A percentile compares a stretch with the other conserved stretches of the same genome.
Evolutionary conservation across 2,888 invertebrate genomes (phyloP).

Genomic region (Hedychridium roseum): DNA sequence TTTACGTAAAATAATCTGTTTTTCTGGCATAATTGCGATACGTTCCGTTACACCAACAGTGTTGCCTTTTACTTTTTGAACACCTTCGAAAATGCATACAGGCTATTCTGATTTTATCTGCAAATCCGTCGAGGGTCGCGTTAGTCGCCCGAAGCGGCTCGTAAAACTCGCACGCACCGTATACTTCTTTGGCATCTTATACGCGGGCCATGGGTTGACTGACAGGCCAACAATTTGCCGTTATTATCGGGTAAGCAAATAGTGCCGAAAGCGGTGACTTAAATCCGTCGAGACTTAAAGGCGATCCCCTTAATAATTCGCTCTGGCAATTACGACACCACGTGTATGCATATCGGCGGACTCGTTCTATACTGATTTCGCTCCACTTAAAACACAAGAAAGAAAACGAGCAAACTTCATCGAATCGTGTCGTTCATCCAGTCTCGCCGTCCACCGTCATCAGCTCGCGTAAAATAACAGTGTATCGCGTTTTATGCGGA

Average conservation of each 20-base stretch:
- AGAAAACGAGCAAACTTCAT: too few relatives aligned
- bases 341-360: not conserved
- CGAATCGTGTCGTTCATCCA: too few relatives aligned
- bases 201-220: conserved; percentile 28
- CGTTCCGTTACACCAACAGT: not conserved
- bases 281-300: conserved; percentile 3
- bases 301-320: conserved; percentile 10
- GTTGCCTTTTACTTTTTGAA: not conserved
- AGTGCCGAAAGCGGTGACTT: conserved; percentile 41
- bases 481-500: too few relatives aligned
- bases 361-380: too few relatives aligned
- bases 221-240: conserved; percentile 53
- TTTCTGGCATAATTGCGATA: not conserved
- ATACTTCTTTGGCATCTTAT: conserved; percentile 5
- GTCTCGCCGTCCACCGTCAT: too few relatives aligned
- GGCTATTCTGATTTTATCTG: conserved; percentile 41
- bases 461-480: too few relatives aligned
- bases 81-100: conserved; percentile 22
- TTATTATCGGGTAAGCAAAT: conserved; percentile 56
- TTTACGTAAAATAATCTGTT: not conserved
- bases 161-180: conserved; percentile 49
- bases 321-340: conserved; percentile 21
- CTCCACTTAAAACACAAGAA: too few relatives aligned
- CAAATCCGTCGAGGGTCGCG: conserved; percentile 31
- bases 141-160: conserved; percentile 48